Evolutionary conservation across 2,888 invertebrate species (phyloP).

Genomic region (Diaperis boleti): DNA sequence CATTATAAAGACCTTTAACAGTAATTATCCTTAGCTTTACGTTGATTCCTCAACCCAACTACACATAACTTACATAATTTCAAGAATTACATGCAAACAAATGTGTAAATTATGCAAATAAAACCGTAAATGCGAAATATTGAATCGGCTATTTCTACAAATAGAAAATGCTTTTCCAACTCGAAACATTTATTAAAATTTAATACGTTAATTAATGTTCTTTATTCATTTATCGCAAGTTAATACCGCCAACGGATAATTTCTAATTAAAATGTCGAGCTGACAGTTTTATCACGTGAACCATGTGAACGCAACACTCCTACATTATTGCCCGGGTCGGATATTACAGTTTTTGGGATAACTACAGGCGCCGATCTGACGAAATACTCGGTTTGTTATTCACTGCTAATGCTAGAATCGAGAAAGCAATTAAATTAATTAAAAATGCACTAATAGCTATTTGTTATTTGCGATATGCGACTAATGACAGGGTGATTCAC

Average conservation of each 20-base stretch:
- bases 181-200: background rate
- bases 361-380: no score
- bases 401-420: no score
- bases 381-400: no score
- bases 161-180: constrained; percentile 3
- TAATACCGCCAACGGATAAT: background rate
- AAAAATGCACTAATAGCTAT: no score
- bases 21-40: no score
- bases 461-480: no score
- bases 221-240: constrained; percentile 14
- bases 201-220: constrained; percentile 1
- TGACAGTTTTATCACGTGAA: constrained; percentile 20
- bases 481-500: no score
- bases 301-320: constrained; percentile 9
- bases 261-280: constrained; percentile 14
- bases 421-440: no score
- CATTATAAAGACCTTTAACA: no score
- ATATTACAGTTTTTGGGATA: no score
- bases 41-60: background rate
- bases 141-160: background rate
- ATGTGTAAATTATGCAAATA: constrained; percentile 8
- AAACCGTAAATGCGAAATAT: constrained; percentile 1
- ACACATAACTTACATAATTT: constrained; percentile 4
- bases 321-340: no score
- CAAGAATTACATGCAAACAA: constrained; percentile 1